Evolutionary conservation across 2,888 invertebrate genomes (phyloP).

Genomic region (Synergus laeviventris): DNA sequence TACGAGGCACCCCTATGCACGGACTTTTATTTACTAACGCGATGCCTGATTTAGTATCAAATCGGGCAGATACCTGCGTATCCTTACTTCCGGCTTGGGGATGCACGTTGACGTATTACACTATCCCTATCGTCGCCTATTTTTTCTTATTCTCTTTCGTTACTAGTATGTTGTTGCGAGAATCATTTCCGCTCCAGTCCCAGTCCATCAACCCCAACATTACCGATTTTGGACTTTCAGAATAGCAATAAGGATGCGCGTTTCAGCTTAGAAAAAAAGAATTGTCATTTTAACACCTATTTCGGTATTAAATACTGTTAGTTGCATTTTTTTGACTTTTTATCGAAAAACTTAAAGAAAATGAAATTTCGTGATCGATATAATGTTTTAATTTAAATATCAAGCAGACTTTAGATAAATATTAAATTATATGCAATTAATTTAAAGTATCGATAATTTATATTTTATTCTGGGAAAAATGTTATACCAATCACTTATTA

Average conservation of each 20-base stretch:
- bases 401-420: too few species aligned
- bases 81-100: conserved; percentile 71
- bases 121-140: conserved; percentile 32
- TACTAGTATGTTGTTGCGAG: conserved; percentile 17
- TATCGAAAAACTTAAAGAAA: too few species aligned
- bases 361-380: too few species aligned
- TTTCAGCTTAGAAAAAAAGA: too few species aligned
- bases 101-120: conserved; percentile 24
- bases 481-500: too few species aligned
- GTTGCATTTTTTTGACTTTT: too few species aligned
- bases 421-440: too few species aligned
- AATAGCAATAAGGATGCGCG: not conserved
- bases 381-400: too few species aligned
- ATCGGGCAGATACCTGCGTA: conserved; percentile 73
- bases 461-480: too few species aligned
- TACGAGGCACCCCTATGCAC: conserved; percentile 59
- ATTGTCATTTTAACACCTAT: too few species aligned
- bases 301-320: not conserved
- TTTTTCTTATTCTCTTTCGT: conserved; percentile 30
- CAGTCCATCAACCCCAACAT: conserved; percentile 27
- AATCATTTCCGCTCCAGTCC: conserved; percentile 37
- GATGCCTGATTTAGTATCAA: conserved; percentile 75
- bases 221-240: not conserved
- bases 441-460: too few species aligned
- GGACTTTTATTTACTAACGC: conserved; percentile 69